Percentiles rank a stretch among this genome's conserved stretches.
Evolutionary conservation across 1,140 invertebrate genomes (phyloP).

Genomic region (Neuroterus valhalla): DNA sequence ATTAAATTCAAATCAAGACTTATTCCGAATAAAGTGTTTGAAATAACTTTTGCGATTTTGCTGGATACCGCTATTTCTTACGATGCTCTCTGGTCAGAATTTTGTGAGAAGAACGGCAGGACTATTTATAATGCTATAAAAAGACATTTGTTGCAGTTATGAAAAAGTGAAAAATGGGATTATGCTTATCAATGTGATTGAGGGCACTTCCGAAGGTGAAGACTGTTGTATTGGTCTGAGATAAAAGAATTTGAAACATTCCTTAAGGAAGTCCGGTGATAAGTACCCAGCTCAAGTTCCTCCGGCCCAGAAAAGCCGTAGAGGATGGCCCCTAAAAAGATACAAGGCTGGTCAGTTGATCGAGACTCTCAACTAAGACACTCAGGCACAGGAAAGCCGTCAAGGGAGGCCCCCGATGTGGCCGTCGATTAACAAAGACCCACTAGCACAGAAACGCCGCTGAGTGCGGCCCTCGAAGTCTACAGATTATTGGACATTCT

Average conservation of each 20-base stretch:
- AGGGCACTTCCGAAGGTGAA: neutral
- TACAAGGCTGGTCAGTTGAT: too few relatives aligned
- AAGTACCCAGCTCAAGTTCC: neutral
- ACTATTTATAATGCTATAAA: neutral
- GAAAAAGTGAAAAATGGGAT: neutral
- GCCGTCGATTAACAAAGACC: too few relatives aligned
- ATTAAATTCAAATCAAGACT: neutral
- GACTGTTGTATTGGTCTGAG: neutral
- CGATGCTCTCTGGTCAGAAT: neutral
- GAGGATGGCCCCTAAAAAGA: neutral
- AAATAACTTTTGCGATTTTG: neutral
- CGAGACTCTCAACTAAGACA: too few relatives aligned
- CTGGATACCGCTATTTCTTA: neutral
- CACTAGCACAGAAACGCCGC: too few relatives aligned
- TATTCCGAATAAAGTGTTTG: neutral
- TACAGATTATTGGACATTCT: too few relatives aligned
- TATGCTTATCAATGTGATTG: neutral
- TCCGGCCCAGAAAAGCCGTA: neutral
- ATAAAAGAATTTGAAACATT: neutral
- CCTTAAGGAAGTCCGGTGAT: neutral
- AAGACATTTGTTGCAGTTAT: neutral
- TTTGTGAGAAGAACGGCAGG: neutral
- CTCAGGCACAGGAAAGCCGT: too few relatives aligned
- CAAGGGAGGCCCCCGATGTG: too few relatives aligned
- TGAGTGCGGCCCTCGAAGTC: too few relatives aligned